phyloP scores from a whole-genome alignment of 2,797 vertebrate species.

The Salarias fasciatus region DNA sequence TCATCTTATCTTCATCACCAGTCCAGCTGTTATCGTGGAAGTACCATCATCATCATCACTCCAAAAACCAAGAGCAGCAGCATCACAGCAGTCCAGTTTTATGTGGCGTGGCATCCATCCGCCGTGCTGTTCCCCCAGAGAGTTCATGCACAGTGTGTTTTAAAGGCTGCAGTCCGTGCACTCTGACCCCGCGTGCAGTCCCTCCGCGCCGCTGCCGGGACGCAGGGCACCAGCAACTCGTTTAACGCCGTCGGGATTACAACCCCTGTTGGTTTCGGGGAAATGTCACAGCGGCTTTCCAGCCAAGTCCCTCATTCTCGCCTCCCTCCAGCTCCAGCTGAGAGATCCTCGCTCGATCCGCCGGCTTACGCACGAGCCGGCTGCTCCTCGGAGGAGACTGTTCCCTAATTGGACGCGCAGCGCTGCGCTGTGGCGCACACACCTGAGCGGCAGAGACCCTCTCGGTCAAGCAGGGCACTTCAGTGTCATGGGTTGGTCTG shows the following conservation, averaged over 20 bases:
- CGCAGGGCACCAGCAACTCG: not conserved
- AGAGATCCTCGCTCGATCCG: not conserved
- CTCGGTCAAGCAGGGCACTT: not conserved
- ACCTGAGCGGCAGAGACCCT: conserved; percentile 29
- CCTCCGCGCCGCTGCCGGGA: not conserved
- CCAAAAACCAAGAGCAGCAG: not conserved
- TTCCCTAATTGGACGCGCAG: conserved; percentile 9
- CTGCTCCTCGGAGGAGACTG: not conserved
- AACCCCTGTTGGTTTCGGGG: conserved; percentile 1
- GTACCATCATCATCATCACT: not conserved
- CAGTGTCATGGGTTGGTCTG: conserved; percentile 9
- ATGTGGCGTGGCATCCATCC: not conserved
- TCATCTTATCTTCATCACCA: conserved; percentile 1
- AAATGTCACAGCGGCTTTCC: too few relatives aligned
- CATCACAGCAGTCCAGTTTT: not conserved
- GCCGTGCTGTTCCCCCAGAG: too few relatives aligned
- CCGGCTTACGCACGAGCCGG: conserved; percentile 10
- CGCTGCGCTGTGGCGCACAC: conserved; percentile 11
- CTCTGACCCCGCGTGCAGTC: conserved; percentile 1
- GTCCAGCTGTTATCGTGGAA: not conserved
- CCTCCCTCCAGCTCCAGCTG: conserved; percentile 1
- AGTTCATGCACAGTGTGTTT: too few relatives aligned
- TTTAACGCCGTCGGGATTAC: not conserved
- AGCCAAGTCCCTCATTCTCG: not conserved
- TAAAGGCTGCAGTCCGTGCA: not conserved